Percentiles rank a stretch among this genome's conserved stretches.
Conservation (phyloP, 2,888 invertebrate genomes). For the Troides oblongomaculatus region DNA sequence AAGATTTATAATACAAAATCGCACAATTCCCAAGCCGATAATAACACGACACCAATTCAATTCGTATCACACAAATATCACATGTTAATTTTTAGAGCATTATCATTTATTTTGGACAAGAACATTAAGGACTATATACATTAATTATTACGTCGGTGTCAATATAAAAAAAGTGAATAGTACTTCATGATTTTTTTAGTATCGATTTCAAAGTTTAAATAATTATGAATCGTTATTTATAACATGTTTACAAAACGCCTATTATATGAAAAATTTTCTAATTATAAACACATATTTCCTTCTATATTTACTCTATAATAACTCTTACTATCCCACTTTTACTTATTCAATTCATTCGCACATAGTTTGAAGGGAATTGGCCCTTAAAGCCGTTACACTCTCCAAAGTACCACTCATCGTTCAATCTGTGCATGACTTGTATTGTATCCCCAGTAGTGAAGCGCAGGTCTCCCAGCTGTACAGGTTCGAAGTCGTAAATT, state of each 20-base stretch:
- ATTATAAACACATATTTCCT: background rate
- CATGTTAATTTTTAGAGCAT: conserved; percentile 8
- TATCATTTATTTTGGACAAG: background rate
- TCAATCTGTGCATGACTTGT: conserved; percentile 83
- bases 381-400: conserved; percentile 84
- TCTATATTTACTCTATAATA: background rate
- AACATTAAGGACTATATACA: background rate
- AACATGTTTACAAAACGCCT: background rate
- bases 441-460: conserved; percentile 72
- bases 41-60: conserved; percentile 26
- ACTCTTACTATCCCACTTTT: conserved; percentile 10
- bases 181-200: background rate
- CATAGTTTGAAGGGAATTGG: conserved; percentile 89
- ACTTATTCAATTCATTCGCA: conserved; percentile 72
- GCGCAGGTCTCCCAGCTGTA: conserved; percentile 67
- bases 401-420: conserved; percentile 89
- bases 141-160: background rate
- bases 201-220: background rate
- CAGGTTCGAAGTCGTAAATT: conserved; percentile 86
- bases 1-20: conserved; percentile 16
- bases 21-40: conserved; percentile 9
- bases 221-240: background rate
- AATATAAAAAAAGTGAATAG: background rate
- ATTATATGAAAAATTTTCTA: background rate
- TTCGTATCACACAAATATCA: conserved; percentile 37